phyloP scores from a whole-genome alignment of 1,140 invertebrate species.

The Euwallacea fornicatus region DNA sequence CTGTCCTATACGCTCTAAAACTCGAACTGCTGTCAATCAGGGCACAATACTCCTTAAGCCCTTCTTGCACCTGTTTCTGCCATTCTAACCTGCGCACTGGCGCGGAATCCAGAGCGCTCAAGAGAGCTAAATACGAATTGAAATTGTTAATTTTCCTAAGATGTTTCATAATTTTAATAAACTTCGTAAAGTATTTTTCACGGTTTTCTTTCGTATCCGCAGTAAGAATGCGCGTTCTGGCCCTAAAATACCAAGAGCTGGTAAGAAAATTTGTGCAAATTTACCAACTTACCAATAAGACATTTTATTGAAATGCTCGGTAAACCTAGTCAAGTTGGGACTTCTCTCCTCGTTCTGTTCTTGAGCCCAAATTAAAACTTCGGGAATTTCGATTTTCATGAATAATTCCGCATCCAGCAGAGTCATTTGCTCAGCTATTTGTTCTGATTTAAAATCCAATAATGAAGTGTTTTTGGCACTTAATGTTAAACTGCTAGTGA shows the following conservation, averaged over 20 bases:
- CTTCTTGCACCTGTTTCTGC: constrained; percentile 91
- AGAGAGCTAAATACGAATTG: constrained; percentile 94
- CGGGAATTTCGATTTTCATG: constrained; percentile 94
- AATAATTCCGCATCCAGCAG: constrained; percentile 93
- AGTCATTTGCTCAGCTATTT: constrained; percentile 98
- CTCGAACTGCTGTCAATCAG: constrained; percentile 96
- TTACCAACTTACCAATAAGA: constrained; percentile 80
- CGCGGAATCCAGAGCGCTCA: constrained; percentile 95
- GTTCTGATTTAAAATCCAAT: constrained; percentile 90
- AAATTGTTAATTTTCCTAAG: constrained; percentile 97
- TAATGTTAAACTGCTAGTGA: constrained; percentile 43
- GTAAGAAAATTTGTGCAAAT: neutral
- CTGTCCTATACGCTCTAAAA: constrained; percentile 92
- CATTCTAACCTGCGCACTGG: constrained; percentile 93
- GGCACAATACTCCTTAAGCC: constrained; percentile 89
- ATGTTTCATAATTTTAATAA: constrained; percentile 98
- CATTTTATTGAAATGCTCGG: constrained; percentile 99
- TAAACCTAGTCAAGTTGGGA: constrained; percentile 95
- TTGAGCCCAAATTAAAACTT: constrained; percentile 94
- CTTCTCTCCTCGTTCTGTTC: constrained; percentile 96
- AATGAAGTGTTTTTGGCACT: constrained; percentile 68
- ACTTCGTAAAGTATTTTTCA: constrained; percentile 95
- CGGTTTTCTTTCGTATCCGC: constrained; percentile 87
- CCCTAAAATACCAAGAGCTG: constrained; percentile 58
- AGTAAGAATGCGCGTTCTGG: constrained; percentile 75